Conservation (phyloP, 2,888 invertebrate species). For the Dynastes grantii region DNA sequence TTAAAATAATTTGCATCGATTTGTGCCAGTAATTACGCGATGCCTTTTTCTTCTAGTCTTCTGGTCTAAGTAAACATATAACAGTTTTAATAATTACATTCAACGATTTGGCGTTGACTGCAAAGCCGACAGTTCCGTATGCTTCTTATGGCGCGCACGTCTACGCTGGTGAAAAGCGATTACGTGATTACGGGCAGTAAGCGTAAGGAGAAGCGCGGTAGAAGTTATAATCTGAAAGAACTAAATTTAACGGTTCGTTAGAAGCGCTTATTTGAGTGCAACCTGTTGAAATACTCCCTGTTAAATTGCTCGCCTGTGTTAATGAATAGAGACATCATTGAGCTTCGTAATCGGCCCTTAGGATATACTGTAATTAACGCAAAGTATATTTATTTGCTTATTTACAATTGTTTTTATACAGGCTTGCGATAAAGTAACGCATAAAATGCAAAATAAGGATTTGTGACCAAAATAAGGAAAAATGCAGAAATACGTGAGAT, state of each 20-base stretch:
- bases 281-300: constrained; percentile 38
- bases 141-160: constrained; percentile 20
- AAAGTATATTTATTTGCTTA: not conserved
- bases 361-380: constrained; percentile 1
- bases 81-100: not conserved
- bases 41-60: not conserved
- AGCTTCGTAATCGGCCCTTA: not conserved
- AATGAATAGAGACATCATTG: constrained; percentile 9
- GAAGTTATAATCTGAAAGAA: constrained; percentile 37
- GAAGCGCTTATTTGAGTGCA: constrained; percentile 26
- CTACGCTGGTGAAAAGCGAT: constrained; percentile 6
- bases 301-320: not conserved
- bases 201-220: constrained; percentile 5
- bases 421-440: too few species aligned
- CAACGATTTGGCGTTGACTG: not conserved
- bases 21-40: not conserved
- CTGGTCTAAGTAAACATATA: not conserved
- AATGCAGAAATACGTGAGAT: too few species aligned
- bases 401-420: too few species aligned
- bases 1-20: not conserved
- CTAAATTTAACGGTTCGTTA: constrained; percentile 45
- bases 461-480: too few species aligned
- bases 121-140: not conserved
- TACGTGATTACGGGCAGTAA: constrained; percentile 27
- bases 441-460: too few species aligned